phyloP scores from a whole-genome alignment of 2,113 vertebrate genomes.

The Brienomyrus longianalis region DNA sequence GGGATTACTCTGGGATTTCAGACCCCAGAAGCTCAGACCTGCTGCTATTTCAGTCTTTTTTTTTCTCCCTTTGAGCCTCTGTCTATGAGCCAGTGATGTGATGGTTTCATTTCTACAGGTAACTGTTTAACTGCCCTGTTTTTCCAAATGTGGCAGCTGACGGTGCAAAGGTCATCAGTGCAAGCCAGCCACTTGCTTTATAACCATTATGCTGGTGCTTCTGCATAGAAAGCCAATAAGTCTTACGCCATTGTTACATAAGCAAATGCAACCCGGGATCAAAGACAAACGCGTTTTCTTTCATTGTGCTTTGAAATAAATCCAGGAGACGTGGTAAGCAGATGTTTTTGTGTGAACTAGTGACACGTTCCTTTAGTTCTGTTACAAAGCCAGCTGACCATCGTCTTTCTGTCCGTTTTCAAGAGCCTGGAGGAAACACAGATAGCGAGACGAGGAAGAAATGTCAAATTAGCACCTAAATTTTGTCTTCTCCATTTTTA shows the following conservation, averaged over 20 bases:
- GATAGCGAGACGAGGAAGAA: background rate
- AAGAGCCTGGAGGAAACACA: background rate
- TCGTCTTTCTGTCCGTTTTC: background rate
- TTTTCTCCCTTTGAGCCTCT: background rate
- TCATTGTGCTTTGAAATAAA: background rate
- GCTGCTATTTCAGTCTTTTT: background rate
- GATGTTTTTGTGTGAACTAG: background rate
- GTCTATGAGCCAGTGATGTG: background rate
- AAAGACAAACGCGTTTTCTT: background rate
- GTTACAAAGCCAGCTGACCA: background rate
- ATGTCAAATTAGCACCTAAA: background rate
- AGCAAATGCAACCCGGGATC: background rate
- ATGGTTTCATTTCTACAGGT: background rate
- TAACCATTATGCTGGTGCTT: background rate
- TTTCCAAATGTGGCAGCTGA: slow-evolving; percentile 7
- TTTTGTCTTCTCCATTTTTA: background rate
- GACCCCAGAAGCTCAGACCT: background rate
- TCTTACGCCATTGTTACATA: background rate
- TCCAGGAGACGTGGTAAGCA: background rate
- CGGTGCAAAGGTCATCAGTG: slow-evolving; percentile 4
- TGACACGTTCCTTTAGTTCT: background rate
- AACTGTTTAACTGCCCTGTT: slow-evolving; percentile 15
- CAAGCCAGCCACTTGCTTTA: background rate
- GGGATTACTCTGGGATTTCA: background rate
- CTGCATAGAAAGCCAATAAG: background rate